These are phyloP conservation scores for Miltochrista miniata DNA, from an alignment of 2,888 invertebrate genomes.

Conservation along the genomic window DNA sequence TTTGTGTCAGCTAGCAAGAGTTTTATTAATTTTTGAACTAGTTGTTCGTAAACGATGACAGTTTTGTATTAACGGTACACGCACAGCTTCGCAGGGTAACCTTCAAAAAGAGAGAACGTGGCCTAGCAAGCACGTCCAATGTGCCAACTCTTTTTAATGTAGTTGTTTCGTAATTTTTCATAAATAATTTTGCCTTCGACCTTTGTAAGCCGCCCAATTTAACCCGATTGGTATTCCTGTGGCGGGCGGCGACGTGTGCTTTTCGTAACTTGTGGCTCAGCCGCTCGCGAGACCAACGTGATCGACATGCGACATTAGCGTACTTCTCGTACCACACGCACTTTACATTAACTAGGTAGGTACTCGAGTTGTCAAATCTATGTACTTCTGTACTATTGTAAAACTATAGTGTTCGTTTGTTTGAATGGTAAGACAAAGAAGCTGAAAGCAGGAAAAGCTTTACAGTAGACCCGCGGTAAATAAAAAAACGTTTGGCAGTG, in stretches of 20 bases:
- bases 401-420: no score
- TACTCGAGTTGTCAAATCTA: conserved; percentile 20
- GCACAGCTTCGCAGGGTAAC: conserved; percentile 65
- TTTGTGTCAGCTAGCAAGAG: no score
- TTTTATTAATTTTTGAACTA: no score
- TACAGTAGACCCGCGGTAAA: no score
- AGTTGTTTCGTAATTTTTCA: conserved; percentile 76
- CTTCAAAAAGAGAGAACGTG: conserved; percentile 82
- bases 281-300: conserved; percentile 60
- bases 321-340: conserved; percentile 37
- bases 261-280: conserved; percentile 74
- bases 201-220: conserved; percentile 79
- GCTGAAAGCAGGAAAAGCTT: no score
- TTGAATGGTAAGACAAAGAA: no score
- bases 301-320: conserved; percentile 51
- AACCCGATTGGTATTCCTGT: conserved; percentile 79
- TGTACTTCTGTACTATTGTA: no score
- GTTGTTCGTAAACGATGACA: conserved; percentile 51
- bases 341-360: conserved; percentile 39
- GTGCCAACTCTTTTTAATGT: conserved; percentile 78
- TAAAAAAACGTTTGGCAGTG: no score
- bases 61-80: conserved; percentile 73
- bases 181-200: conserved; percentile 81
- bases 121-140: conserved; percentile 76
- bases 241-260: conserved; percentile 62